phyloP scores from a whole-genome alignment of 2,797 vertebrate species.

The Notamacropus eugenii region DNA sequence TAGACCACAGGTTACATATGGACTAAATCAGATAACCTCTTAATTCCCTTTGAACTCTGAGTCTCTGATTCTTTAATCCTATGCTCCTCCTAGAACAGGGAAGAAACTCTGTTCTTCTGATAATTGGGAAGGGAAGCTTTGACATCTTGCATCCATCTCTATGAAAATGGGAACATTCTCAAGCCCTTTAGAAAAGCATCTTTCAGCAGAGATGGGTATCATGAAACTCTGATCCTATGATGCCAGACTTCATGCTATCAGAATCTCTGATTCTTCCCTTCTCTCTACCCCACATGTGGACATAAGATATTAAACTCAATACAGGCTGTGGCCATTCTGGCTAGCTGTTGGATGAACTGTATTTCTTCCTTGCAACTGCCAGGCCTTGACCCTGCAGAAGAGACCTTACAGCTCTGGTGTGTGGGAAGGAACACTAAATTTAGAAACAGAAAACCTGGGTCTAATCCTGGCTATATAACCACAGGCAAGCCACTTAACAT shows the following conservation, averaged over 20 bases:
- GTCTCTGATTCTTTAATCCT: neutral
- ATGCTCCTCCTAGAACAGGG: neutral
- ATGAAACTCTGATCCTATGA: neutral
- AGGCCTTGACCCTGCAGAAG: neutral
- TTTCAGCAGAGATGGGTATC: neutral
- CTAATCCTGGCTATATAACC: neutral
- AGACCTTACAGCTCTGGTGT: neutral
- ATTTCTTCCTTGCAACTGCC: neutral
- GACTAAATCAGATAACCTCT: neutral
- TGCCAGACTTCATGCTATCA: neutral
- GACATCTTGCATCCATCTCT: neutral
- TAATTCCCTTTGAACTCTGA: neutral
- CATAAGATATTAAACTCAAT: neutral
- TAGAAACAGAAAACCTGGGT: neutral
- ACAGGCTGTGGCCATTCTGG: neutral
- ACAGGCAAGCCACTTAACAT: neutral
- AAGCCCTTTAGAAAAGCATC: neutral
- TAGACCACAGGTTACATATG: neutral
- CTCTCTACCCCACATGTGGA: neutral
- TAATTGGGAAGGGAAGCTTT: neutral
- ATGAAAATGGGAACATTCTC: neutral
- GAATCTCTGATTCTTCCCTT: neutral
- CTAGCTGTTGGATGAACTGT: neutral
- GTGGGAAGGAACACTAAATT: neutral
- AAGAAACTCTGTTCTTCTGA: neutral